Evolutionary conservation across 2,797 vertebrate species (phyloP), one percentile per base, ranked within the genome.

Genomic region (Oryzias sinensis): DNA sequence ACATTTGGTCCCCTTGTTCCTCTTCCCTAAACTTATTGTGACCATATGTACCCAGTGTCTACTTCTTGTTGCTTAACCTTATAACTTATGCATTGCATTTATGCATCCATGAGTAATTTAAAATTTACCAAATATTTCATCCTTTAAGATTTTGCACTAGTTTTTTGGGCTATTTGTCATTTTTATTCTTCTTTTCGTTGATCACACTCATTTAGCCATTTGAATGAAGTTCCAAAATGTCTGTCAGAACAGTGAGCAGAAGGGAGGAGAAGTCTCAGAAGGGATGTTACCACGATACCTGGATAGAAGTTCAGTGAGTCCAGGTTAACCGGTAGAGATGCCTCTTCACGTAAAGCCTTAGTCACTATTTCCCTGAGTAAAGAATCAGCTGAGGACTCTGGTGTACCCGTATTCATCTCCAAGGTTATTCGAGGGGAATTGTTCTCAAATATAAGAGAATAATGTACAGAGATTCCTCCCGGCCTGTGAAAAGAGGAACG

Each of bases 331-430:
- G 91, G 91, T 57, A 94, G 77, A n/a, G 94, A 91, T 0, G 86
- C 89, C 17, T 96, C 93, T 77, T 95, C 93, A 0, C 83, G 88
- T 29, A 97, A 59, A 0, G 91, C 92, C 51, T 77, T 92, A 65
- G 86, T 88, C 83, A 97, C 91, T 71, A 93, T 78, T 1, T 92
- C 91, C 76, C 89, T 90, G 63, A 98, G 91, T 29, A 84, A 83
- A 15, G 79, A 65, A 54, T 74, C 75, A n/a, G 76, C 77, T 3
- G 90, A 62, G 27, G 76, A 71, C 41, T 66, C 59, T 42, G 75
- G 79, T 43, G 62, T 20, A 68, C 76, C 73, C 9, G 86, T 81
- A 0, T 16, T 29, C 17, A 66, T 66, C 76, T 92, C 90, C 0
- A 80, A 80, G 83, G 80, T 88, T 43, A 87, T 78, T 72, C 90